Evolutionary conservation across 1,140 invertebrate genomes (phyloP).

Genomic region (Magallana gigas): DNA sequence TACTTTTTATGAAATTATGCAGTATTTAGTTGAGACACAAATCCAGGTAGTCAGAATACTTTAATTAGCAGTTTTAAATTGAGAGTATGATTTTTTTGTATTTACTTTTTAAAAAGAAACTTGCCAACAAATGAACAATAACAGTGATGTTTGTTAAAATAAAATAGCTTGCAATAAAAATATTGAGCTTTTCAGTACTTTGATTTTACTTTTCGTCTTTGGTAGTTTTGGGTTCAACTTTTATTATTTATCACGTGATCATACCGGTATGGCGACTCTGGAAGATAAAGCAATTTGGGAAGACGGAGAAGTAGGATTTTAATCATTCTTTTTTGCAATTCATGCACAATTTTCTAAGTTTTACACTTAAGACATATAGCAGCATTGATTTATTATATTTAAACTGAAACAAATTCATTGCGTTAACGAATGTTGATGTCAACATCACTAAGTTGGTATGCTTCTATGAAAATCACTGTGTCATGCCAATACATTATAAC

Average conservation of each 20-base stretch:
- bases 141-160: too few species aligned
- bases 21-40: too few species aligned
- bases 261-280: conserved; percentile 80
- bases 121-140: too few species aligned
- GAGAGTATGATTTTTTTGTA: too few species aligned
- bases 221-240: not conserved
- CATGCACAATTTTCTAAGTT: not conserved
- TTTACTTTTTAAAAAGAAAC: too few species aligned
- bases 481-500: not conserved
- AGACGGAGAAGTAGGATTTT: conserved; percentile 86
- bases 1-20: too few species aligned
- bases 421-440: not conserved
- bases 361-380: not conserved
- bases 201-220: not conserved
- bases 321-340: not conserved
- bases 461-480: not conserved
- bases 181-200: too few species aligned
- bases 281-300: conserved; percentile 95
- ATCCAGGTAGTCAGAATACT: too few species aligned
- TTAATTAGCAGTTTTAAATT: too few species aligned
- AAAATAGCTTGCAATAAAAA: too few species aligned
- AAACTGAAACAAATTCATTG: not conserved
- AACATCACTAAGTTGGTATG: not conserved
- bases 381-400: not conserved
- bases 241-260: conserved; percentile 47